These are phyloP conservation scores for Drepanosiphum platanoidis DNA, from an alignment of 2,888 invertebrate genomes.

Conservation along the genomic window DNA sequence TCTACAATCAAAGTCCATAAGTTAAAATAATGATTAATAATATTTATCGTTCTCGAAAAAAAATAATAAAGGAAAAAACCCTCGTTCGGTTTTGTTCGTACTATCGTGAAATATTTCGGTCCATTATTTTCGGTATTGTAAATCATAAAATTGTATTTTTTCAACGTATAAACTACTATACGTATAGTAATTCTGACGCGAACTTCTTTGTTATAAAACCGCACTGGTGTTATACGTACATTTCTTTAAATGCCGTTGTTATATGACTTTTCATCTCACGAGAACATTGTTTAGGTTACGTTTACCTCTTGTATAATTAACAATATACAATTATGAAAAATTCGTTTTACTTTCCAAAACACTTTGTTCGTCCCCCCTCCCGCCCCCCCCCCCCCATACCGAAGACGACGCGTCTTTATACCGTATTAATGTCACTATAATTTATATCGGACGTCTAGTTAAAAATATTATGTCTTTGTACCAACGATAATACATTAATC, in stretches of 20 bases:
- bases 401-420: neutral
- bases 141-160: neutral
- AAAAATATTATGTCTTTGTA: neutral
- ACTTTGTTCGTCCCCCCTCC: neutral
- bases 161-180: neutral
- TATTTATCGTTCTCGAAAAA: too few relatives aligned
- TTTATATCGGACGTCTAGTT: neutral
- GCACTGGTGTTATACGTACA: neutral
- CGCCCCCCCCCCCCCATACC: neutral
- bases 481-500: neutral
- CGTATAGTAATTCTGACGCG: neutral
- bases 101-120: neutral
- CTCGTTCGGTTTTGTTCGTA: neutral
- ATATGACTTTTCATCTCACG: neutral
- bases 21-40: neutral
- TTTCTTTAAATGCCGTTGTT: neutral
- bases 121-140: neutral
- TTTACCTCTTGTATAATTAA: neutral
- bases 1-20: neutral
- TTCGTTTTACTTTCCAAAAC: slow-evolving; percentile 37
- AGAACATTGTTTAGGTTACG: neutral
- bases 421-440: neutral
- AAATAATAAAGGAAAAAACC: neutral
- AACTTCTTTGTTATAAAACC: neutral
- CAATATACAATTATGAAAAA: neutral